phyloP scores from a whole-genome alignment of 2,797 vertebrate genomes.

The Catostomus latipinnis region DNA sequence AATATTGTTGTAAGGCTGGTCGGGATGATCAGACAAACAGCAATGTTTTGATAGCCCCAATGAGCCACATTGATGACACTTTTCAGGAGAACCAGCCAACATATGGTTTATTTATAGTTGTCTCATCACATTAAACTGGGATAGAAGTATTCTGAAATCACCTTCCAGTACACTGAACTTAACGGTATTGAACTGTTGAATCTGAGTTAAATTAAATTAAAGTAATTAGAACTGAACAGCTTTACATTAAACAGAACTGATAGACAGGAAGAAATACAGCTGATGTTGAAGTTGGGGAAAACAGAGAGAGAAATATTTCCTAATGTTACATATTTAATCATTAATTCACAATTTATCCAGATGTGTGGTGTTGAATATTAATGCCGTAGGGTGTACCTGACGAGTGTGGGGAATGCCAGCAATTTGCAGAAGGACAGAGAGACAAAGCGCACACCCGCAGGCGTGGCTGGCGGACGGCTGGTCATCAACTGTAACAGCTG shows the following conservation, averaged over 20 bases:
- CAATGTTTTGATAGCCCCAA: too few relatives aligned
- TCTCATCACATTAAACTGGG: too few relatives aligned
- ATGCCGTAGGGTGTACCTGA: slow-evolving; percentile 81
- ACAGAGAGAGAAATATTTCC: neutral
- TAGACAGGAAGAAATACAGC: neutral
- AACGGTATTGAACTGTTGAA: neutral
- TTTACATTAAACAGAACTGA: neutral
- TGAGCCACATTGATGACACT: too few relatives aligned
- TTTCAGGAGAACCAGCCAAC: too few relatives aligned
- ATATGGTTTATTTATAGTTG: too few relatives aligned
- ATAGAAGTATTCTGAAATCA: too few relatives aligned
- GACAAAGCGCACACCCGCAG: slow-evolving; percentile 95
- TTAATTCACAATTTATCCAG: neutral
- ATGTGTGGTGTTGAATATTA: neutral
- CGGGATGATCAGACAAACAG: too few relatives aligned
- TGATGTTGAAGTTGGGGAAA: neutral
- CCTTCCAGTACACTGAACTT: neutral
- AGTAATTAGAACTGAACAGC: neutral
- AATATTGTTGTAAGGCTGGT: too few relatives aligned
- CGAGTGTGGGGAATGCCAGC: slow-evolving; percentile 93
- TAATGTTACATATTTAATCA: slow-evolving; percentile 6
- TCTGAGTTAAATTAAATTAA: neutral
- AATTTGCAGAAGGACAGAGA: slow-evolving; percentile 98
- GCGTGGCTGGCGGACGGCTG: slow-evolving; percentile 94
- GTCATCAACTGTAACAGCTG: slow-evolving; percentile 97